Evolutionary conservation across 53 echinoderm and acorn worm species (phyloP).

Genomic region (Echinometra lucunter): DNA sequence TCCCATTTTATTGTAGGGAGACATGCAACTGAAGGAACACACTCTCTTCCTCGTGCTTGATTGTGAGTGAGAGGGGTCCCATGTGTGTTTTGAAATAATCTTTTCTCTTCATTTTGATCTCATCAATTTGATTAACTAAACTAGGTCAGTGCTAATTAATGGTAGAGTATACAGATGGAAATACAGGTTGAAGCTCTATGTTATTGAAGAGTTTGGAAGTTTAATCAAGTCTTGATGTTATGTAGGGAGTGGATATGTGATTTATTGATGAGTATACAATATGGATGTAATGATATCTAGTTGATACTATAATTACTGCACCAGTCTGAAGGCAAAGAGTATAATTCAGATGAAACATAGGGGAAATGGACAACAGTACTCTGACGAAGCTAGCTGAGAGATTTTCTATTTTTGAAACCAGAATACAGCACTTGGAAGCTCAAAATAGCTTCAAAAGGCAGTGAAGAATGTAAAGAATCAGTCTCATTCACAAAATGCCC

Average conservation of each 20-base stretch:
- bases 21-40: background rate
- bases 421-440: background rate
- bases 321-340: background rate
- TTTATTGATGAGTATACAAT: background rate
- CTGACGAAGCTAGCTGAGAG: background rate
- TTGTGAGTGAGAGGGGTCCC: background rate
- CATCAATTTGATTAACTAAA: background rate
- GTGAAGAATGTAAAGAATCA: background rate
- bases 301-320: background rate
- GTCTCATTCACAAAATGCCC: no score
- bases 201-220: background rate
- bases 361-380: no score
- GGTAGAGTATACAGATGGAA: constrained; percentile 12
- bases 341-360: background rate
- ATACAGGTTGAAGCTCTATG: constrained; percentile 12
- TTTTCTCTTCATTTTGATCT: constrained; percentile 10
- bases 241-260: background rate
- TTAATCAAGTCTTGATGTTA: background rate
- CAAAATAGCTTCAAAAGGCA: background rate
- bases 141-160: constrained; percentile 64
- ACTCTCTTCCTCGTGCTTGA: background rate
- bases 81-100: constrained; percentile 39
- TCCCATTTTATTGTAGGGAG: background rate
- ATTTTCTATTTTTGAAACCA: background rate
- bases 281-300: background rate